Percentiles rank a stretch among this genome's conserved stretches.
These are phyloP conservation scores for Aphaenogaster rudis DNA, from an alignment of 1,140 invertebrate species.

Conservation along the genomic window DNA sequence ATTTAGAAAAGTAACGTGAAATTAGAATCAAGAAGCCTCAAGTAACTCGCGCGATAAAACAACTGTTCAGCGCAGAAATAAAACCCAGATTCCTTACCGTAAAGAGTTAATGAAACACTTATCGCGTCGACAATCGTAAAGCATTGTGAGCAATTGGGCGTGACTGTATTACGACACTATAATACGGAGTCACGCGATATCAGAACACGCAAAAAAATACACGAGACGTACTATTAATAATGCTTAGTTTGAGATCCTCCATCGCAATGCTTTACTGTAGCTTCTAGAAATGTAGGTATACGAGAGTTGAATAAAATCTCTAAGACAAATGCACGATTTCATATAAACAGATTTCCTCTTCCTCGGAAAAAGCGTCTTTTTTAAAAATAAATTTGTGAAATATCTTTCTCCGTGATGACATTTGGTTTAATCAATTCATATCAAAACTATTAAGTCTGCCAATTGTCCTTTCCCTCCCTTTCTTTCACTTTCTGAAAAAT, in stretches of 20 bases:
- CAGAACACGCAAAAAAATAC: constrained; percentile 16
- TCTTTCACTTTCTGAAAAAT: not conserved
- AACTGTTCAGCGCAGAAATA: not conserved
- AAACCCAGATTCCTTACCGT: not conserved
- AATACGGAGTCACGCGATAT: constrained; percentile 28
- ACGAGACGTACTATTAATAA: constrained; percentile 34
- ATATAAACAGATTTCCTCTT: not conserved
- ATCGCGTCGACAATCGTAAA: constrained; percentile 49
- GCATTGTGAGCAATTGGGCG: constrained; percentile 52
- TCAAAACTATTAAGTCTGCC: not conserved
- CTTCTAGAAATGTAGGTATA: not conserved
- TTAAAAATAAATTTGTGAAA: not conserved
- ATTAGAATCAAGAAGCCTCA: not conserved
- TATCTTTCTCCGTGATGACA: not conserved
- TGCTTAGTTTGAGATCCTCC: not conserved
- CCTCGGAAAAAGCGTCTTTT: not conserved
- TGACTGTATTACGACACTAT: constrained; percentile 53
- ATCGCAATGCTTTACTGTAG: not conserved
- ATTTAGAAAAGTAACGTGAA: not conserved
- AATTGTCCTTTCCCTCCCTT: not conserved
- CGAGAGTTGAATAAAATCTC: constrained; percentile 3
- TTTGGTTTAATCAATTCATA: not conserved
- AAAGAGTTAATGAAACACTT: constrained; percentile 60
- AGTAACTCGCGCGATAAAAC: not conserved
- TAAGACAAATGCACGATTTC: not conserved